phyloP scores from a whole-genome alignment of 2,797 vertebrate genomes.

The Chaenodraco wilsoni region DNA sequence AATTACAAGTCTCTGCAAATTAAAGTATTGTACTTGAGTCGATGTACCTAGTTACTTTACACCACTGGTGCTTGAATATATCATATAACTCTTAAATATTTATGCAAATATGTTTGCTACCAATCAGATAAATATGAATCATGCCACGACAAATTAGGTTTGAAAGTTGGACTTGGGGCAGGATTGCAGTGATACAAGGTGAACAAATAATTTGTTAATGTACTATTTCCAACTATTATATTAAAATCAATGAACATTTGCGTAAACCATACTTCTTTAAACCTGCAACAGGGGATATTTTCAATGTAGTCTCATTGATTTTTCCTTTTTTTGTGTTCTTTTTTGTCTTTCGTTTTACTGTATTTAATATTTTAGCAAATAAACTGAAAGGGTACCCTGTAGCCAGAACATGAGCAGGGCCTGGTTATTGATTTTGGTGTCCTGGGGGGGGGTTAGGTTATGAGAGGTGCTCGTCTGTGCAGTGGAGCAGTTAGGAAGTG shows the following conservation, averaged over 20 bases:
- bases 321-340: not conserved
- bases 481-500: slow-evolving; percentile 61
- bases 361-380: slow-evolving; percentile 25
- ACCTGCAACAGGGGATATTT: not conserved
- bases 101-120: not conserved
- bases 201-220: slow-evolving; percentile 9
- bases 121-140: slow-evolving; percentile 25
- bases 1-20: no score
- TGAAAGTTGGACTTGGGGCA: slow-evolving; percentile 9
- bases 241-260: not conserved
- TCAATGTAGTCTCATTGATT: not conserved
- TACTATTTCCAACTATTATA: not conserved
- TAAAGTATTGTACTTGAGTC: no score
- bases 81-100: not conserved
- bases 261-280: not conserved
- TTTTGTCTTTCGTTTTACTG: not conserved
- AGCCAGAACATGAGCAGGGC: slow-evolving; percentile 28
- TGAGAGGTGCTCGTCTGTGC: slow-evolving; percentile 62
- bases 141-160: slow-evolving; percentile 15
- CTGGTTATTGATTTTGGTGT: slow-evolving; percentile 51
- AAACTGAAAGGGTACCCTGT: slow-evolving; percentile 11
- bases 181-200: not conserved
- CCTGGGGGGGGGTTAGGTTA: slow-evolving; percentile 51
- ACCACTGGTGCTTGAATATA: no score
- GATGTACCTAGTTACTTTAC: no score